phyloP scores from a whole-genome alignment of 1,140 invertebrate genomes.

The Bathynomus jamesi region DNA sequence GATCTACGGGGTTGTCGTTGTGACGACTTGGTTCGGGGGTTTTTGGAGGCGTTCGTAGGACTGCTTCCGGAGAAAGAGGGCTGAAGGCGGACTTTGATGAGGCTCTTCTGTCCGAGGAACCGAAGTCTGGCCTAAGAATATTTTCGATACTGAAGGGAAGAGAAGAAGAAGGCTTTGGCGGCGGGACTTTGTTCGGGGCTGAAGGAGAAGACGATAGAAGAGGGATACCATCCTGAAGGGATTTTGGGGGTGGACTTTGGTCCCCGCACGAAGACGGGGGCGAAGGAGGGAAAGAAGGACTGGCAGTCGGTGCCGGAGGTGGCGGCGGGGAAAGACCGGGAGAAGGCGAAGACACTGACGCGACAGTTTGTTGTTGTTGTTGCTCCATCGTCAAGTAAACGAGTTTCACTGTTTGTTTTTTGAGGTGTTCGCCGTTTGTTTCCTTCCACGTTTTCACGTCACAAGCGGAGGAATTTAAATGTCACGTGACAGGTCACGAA shows the following conservation, averaged over 20 bases:
- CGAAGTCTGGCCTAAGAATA: constrained; percentile 82
- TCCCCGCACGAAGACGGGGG: constrained; percentile 23
- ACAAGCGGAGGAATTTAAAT: neutral
- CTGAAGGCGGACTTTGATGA: neutral
- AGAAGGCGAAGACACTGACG: neutral
- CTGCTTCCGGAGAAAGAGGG: neutral
- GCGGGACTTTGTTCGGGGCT: neutral
- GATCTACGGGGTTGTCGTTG: constrained; percentile 22
- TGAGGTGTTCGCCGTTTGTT: no score
- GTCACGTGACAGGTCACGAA: constrained; percentile 10
- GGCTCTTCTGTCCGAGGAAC: constrained; percentile 40
- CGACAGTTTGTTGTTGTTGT: neutral
- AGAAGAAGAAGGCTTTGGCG: constrained; percentile 26
- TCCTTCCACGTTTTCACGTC: neutral
- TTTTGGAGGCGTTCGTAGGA: constrained; percentile 30
- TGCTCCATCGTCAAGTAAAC: neutral
- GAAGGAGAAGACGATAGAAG: neutral
- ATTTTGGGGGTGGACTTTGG: constrained; percentile 10
- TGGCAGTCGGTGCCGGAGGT: constrained; percentile 15
- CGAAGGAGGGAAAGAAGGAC: constrained; percentile 24
- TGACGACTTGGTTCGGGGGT: constrained; percentile 17
- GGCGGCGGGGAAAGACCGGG: neutral
- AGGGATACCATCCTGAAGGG: neutral
- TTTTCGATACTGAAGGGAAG: constrained; percentile 88
- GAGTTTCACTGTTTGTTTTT: no score